A percentile compares a stretch with the other conserved stretches of the same genome.
These are phyloP conservation scores for Crotalus horridus DNA, from an alignment of 2,113 vertebrate genomes.

Conservation along the genomic window DNA sequence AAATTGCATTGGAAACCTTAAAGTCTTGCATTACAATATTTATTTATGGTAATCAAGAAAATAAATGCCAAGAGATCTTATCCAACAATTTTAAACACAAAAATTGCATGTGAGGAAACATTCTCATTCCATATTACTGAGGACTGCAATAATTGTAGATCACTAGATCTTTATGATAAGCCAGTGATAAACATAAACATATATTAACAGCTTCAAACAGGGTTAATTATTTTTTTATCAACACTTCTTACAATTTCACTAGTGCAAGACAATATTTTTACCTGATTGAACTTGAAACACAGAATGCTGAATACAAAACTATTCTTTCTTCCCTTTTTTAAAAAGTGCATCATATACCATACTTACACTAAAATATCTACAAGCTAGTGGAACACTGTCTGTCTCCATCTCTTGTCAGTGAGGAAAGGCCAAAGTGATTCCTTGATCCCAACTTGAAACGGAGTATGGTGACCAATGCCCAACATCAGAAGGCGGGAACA, in stretches of 20 bases:
- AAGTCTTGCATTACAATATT: not conserved
- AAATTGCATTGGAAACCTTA: slow-evolving; percentile 29
- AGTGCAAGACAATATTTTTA: slow-evolving; percentile 73
- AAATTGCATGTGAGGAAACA: slow-evolving; percentile 44
- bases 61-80: slow-evolving; percentile 43
- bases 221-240: slow-evolving; percentile 42
- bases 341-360: slow-evolving; percentile 72
- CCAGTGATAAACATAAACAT: slow-evolving; percentile 46
- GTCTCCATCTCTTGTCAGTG: slow-evolving; percentile 91
- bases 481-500: slow-evolving; percentile 87
- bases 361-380: slow-evolving; percentile 61
- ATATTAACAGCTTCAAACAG: slow-evolving; percentile 46
- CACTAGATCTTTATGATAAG: slow-evolving; percentile 28
- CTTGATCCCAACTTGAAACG: slow-evolving; percentile 81
- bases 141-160: slow-evolving; percentile 48
- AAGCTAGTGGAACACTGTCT: slow-evolving; percentile 89
- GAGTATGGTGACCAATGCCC: slow-evolving; percentile 81
- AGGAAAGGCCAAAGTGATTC: slow-evolving; percentile 96
- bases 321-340: slow-evolving; percentile 67
- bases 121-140: slow-evolving; percentile 44
- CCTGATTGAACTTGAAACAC: slow-evolving; percentile 64
- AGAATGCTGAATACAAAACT: slow-evolving; percentile 78
- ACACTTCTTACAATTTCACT: slow-evolving; percentile 55
- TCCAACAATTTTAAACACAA: slow-evolving; percentile 47
- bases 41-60: slow-evolving; percentile 31